A percentile compares a stretch with the other conserved stretches of the same genome.
Evolutionary conservation across 2,113 vertebrate genomes (phyloP).

Genomic region (Rhizomys pruinosus): DNA sequence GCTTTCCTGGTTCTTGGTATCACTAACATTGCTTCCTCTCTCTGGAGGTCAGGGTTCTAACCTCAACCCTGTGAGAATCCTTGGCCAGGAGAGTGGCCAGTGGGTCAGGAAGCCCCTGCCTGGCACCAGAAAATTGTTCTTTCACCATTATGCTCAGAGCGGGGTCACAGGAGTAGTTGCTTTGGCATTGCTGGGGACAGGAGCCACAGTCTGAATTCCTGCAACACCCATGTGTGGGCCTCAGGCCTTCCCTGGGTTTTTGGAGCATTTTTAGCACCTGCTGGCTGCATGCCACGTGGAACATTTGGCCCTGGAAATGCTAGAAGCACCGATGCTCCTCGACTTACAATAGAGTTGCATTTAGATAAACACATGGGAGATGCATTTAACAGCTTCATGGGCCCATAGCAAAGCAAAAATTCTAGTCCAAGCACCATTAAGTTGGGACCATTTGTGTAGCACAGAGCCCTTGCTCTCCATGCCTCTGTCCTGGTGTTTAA

Average conservation of each 20-base stretch:
- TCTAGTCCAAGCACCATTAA: background rate
- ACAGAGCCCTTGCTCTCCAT: background rate
- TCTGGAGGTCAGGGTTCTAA: background rate
- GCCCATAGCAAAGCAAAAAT: background rate
- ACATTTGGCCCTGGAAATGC: background rate
- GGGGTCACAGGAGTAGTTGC: background rate
- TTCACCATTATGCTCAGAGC: background rate
- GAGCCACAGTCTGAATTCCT: background rate
- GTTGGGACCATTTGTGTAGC: background rate
- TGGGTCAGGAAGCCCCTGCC: background rate
- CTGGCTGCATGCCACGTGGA: background rate
- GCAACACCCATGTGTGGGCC: background rate
- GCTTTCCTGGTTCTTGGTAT: background rate
- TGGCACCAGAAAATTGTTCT: background rate
- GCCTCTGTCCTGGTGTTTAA: fast-evolving
- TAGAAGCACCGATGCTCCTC: background rate
- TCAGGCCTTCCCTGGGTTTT: background rate
- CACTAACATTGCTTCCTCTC: background rate
- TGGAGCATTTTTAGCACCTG: background rate
- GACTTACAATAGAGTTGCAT: background rate
- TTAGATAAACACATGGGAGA: too few species aligned
- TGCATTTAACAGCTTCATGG: too few species aligned
- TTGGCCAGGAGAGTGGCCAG: background rate
- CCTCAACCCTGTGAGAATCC: background rate
- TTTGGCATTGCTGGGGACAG: fast-evolving